phyloP scores from a whole-genome alignment of 2,797 vertebrate genomes.

The Microtus obscurus region DNA sequence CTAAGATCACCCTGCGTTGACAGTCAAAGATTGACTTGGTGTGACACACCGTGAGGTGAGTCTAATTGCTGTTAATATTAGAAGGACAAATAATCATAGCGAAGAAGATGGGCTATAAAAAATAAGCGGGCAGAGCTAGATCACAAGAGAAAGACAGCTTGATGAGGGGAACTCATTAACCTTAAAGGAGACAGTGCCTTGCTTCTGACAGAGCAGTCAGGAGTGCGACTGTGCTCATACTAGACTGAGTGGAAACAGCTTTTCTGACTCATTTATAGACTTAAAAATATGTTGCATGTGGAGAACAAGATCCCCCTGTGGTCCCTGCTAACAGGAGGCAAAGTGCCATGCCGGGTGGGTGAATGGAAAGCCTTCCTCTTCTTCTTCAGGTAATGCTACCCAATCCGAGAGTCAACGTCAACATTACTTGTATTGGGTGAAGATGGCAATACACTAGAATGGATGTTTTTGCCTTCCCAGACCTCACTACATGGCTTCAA shows the following conservation, averaged over 20 bases:
- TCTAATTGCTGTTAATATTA: constrained; percentile 82
- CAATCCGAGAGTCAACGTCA: background rate
- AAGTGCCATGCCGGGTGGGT: background rate
- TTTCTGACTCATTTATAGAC: constrained; percentile 28
- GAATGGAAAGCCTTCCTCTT: background rate
- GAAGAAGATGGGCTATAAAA: constrained; percentile 65
- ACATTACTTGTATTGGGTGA: background rate
- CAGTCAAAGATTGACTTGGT: constrained; percentile 59
- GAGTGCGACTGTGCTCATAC: background rate
- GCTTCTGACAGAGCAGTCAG: constrained; percentile 23
- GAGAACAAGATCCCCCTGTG: background rate
- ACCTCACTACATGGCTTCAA: background rate
- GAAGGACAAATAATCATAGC: constrained; percentile 73
- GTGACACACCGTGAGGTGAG: constrained; percentile 65
- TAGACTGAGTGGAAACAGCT: background rate
- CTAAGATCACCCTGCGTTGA: constrained; percentile 63
- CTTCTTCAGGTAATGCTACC: background rate
- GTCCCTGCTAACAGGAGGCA: background rate
- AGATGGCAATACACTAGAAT: background rate
- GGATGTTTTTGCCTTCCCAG: background rate
- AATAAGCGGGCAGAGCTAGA: constrained; percentile 46
- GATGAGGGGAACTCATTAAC: constrained; percentile 73
- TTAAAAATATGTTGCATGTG: background rate
- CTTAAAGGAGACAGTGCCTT: constrained; percentile 58
- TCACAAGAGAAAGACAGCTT: constrained; percentile 57